phyloP scores from a whole-genome alignment of 2,113 vertebrate genomes.

The Cricetomys ansorgei region DNA sequence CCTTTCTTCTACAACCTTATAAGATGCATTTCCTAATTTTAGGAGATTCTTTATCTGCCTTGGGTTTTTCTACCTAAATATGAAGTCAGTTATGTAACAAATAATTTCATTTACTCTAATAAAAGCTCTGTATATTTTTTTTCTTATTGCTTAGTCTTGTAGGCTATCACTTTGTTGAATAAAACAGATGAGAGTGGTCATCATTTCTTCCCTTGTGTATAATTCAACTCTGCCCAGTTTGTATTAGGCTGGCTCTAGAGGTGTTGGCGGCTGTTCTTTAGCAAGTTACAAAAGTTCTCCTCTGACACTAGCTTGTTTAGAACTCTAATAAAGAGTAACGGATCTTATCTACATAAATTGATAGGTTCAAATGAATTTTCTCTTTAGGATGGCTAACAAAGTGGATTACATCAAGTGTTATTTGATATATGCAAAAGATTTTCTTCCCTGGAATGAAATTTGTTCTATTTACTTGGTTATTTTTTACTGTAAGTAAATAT shows the following conservation, averaged over 20 bases:
- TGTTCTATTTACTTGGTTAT: neutral
- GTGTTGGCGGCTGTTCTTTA: neutral
- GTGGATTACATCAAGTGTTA: neutral
- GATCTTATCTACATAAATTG: neutral
- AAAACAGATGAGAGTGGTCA: neutral
- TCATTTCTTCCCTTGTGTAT: neutral
- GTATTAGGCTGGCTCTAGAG: neutral
- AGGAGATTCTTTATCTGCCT: neutral
- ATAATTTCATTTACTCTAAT: neutral
- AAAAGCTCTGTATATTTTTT: neutral
- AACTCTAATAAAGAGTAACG: neutral
- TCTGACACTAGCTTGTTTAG: neutral
- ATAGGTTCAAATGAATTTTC: neutral
- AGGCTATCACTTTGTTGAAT: neutral
- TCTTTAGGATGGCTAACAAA: neutral
- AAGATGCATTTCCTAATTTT: neutral
- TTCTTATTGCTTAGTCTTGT: neutral
- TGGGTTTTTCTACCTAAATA: neutral
- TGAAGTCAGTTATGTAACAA: neutral
- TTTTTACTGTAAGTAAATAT: neutral
- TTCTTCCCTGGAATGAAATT: neutral
- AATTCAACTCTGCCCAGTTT: neutral
- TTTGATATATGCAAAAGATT: neutral
- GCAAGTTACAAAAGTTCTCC: neutral
- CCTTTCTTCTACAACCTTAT: neutral